Evolutionary conservation across 1,140 invertebrate species (phyloP).

Genomic region (Drosophila aff.): DNA sequence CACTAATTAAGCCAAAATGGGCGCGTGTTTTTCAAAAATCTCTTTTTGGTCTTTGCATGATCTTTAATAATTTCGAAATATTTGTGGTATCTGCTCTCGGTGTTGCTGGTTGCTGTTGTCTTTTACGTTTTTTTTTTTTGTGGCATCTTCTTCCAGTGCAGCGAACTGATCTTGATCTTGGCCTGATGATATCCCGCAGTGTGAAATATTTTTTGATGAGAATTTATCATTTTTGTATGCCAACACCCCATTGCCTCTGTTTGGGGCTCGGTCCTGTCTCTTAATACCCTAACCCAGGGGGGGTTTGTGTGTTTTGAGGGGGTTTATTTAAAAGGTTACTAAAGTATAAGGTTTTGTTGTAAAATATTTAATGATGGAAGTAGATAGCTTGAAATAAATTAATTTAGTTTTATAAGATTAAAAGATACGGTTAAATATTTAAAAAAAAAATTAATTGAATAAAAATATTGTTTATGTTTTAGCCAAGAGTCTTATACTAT

Average conservation of each 20-base stretch:
- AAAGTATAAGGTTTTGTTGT: background rate
- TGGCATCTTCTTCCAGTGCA: constrained; percentile 47
- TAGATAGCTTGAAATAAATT: background rate
- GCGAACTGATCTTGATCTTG: constrained; percentile 58
- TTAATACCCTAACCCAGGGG: background rate
- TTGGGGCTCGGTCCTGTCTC: constrained; percentile 9
- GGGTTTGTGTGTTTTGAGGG: background rate
- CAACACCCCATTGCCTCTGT: constrained; percentile 59
- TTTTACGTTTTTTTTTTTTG: background rate
- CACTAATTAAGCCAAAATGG: constrained; percentile 82
- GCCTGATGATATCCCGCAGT: constrained; percentile 76
- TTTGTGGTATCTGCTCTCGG: constrained; percentile 52
- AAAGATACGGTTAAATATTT: background rate
- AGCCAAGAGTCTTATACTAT: background rate
- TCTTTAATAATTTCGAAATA: constrained; percentile 82
- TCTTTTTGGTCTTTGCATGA: constrained; percentile 69
- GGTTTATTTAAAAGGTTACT: background rate
- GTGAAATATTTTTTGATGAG: constrained; percentile 83
- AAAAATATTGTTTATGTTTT: background rate
- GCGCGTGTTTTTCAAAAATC: constrained; percentile 66
- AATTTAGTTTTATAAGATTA: background rate
- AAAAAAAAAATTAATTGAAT: no score
- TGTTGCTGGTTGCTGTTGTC: constrained; percentile 9
- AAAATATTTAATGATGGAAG: background rate
- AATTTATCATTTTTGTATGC: constrained; percentile 78